Evolutionary conservation across 2,797 vertebrate genomes (phyloP), one percentile per base, ranked within the genome.

Genomic region (Eidolon dupreanum): DNA sequence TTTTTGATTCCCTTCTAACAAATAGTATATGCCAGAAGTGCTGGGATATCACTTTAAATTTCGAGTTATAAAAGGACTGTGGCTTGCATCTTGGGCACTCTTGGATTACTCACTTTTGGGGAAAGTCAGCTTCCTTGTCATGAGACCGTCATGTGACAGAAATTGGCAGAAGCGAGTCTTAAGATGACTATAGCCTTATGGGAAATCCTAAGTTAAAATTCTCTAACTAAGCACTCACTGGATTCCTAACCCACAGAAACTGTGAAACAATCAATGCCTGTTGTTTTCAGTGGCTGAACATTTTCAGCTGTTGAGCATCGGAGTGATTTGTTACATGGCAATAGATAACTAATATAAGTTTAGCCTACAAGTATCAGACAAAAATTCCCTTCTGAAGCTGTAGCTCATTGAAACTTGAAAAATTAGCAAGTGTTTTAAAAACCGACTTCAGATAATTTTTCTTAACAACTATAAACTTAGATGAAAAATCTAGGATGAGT

Each of bases 371-470:
- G 16, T 63, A 75, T 38, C 38, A 86, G 71, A 51, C 20, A 41
- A 81, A 95, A 46, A 46, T 65, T 71, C 0, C 0, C 26, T 46
- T 15, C 11, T 89, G 95, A 73, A 9, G 17, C 1, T 63, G 19
- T 5, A 87, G 38, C 26, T 68, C n/a, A 90, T 49, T 33, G 13
- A 87, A 31, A 49, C 9, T 24, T 43, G 51, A 95, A 96, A 95
- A 41, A 53, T 2, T 61, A 89, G 61, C 55, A 78, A 57, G 6
- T 66, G 24, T 55, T 81, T 86, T 46, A 65, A 94, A 90, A 75
- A 38, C 28, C 8, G 10, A 46, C 73, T 77, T 89, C 3, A 36
- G 46, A 65, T 24, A 19, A 43, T 28, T 70, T 57, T 75, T 31
- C 49, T 74, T 7, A 53, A 59, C 22, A 66, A 38, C 16, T 53